These are phyloP conservation scores for Chiroxiphia lanceolata DNA, from an alignment of 2,797 vertebrate species.

Conservation along the genomic window DNA sequence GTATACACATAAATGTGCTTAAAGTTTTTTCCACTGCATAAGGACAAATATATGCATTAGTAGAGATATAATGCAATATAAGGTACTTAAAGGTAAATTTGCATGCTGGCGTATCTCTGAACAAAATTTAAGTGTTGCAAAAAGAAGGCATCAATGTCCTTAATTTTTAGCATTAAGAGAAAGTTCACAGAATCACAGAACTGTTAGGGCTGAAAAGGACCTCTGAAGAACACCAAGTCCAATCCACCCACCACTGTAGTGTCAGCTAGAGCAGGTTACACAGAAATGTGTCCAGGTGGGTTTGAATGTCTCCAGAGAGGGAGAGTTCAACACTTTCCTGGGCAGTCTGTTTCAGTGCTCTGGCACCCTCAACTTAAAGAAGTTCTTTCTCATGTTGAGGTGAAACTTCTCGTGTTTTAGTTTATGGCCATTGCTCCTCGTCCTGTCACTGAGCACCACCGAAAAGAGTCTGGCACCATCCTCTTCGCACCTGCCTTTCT, in stretches of 20 bases:
- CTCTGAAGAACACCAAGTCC: neutral
- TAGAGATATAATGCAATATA: neutral
- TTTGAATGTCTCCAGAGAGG: neutral
- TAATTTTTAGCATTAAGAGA: neutral
- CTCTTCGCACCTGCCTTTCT: neutral
- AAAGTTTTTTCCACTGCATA: neutral
- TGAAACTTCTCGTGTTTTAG: neutral
- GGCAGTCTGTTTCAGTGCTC: neutral
- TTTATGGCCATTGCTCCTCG: neutral
- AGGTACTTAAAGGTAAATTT: neutral
- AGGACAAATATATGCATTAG: neutral
- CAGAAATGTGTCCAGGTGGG: neutral
- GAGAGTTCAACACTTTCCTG: neutral
- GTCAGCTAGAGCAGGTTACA: neutral
- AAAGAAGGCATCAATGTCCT: neutral
- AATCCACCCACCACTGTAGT: neutral
- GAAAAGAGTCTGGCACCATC: neutral
- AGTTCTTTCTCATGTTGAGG: neutral
- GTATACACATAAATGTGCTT: neutral
- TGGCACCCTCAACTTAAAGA: neutral
- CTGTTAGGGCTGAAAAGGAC: neutral
- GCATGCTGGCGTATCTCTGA: neutral
- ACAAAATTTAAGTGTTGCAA: neutral
- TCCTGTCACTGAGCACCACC: neutral
- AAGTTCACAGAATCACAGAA: neutral